Evolutionary conservation across 2,888 invertebrate species (phyloP).

Genomic region (Caenorhabditis angaria): DNA sequence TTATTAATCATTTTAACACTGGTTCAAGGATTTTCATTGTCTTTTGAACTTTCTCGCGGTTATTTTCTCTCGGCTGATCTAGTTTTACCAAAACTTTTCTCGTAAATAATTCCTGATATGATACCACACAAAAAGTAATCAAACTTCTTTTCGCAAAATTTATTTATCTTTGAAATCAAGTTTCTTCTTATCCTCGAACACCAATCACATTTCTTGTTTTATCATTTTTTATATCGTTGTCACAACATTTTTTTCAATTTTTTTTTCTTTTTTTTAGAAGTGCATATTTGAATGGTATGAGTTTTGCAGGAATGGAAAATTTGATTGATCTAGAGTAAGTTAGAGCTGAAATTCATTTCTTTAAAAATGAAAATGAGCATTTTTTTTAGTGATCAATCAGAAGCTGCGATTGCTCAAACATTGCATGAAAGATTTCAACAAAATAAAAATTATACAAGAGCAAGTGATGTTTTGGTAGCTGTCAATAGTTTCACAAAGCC

Average conservation of each 20-base stretch:
- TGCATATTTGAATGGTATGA: background rate
- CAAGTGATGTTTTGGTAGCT: conserved; percentile 31
- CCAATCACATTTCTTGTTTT: background rate
- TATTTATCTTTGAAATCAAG: background rate
- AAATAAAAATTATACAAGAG: conserved; percentile 25
- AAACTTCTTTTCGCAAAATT: background rate
- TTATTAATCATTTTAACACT: conserved; percentile 41
- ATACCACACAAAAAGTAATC: background rate
- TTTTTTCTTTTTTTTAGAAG: no score
- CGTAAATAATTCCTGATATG: no score
- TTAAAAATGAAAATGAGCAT: no score
- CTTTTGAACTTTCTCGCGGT: background rate
- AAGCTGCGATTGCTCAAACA: conserved; percentile 33
- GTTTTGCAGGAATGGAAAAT: conserved; percentile 23
- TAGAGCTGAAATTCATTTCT: background rate
- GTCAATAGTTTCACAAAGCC: conserved; percentile 28
- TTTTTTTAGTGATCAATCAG: conserved; percentile 33
- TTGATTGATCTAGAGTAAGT: conserved; percentile 32
- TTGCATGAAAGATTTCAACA: conserved; percentile 35
- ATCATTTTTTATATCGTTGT: background rate
- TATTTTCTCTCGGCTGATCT: no score
- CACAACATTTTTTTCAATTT: background rate
- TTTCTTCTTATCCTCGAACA: background rate
- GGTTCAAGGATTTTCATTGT: conserved; percentile 38
- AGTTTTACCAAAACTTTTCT: no score